Evolutionary conservation across 2,797 vertebrate genomes (phyloP).

Genomic region (Scomberomorus guttatus): DNA sequence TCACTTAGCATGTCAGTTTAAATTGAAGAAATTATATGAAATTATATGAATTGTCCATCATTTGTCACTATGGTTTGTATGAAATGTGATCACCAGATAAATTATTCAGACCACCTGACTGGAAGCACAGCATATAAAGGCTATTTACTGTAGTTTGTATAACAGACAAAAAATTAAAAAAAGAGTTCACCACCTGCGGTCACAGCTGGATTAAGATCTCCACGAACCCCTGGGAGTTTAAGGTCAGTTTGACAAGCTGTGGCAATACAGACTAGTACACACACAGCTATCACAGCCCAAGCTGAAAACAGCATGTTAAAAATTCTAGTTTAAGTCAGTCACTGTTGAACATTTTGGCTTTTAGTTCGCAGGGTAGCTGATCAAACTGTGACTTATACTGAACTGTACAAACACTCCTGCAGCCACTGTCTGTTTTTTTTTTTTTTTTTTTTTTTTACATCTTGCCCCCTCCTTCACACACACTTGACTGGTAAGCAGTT

Average conservation of each 20-base stretch:
- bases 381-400: slow-evolving; percentile 3
- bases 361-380: neutral
- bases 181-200: neutral
- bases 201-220: slow-evolving; percentile 6
- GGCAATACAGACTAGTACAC: neutral
- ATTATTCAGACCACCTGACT: neutral
- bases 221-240: neutral
- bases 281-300: neutral
- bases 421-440: slow-evolving; percentile 24
- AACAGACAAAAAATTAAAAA: slow-evolving; percentile 2
- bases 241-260: slow-evolving; percentile 9
- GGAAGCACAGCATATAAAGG: neutral
- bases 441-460: neutral
- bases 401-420: slow-evolving; percentile 9
- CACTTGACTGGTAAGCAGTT: slow-evolving; percentile 69
- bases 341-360: neutral
- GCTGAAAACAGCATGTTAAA: neutral
- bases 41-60: no score
- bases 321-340: neutral
- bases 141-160: neutral
- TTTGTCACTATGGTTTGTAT: neutral
- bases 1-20: neutral
- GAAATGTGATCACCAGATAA: slow-evolving; percentile 1
- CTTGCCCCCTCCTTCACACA: slow-evolving; percentile 32
- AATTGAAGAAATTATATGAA: no score